These are phyloP conservation scores for Pholis gunnellus DNA, from an alignment of 2,113 vertebrate species.

Conservation along the genomic window DNA sequence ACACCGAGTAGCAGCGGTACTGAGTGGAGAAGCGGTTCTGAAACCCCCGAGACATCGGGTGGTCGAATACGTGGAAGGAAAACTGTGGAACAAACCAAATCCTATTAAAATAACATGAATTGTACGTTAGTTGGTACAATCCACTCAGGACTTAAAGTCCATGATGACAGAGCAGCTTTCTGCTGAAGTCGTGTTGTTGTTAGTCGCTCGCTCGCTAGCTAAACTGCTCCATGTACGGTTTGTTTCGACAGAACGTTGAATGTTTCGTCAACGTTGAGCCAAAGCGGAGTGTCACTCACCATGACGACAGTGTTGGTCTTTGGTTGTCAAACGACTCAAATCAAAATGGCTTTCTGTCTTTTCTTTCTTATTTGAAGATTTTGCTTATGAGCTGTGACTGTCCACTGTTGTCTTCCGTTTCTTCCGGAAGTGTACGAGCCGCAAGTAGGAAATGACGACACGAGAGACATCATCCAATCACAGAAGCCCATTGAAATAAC, in stretches of 20 bases:
- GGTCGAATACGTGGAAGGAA: slow-evolving; percentile 97
- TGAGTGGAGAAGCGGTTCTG: slow-evolving; percentile 98
- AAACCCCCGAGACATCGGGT: slow-evolving; percentile 93
- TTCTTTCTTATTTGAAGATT: background rate
- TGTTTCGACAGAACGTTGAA: background rate
- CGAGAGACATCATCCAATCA: background rate
- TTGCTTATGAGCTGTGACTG: background rate
- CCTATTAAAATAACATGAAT: background rate
- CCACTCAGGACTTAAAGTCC: background rate
- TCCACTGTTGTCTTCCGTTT: slow-evolving; percentile 65
- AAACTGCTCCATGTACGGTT: background rate
- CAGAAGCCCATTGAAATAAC: background rate
- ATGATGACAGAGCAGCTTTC: slow-evolving; percentile 75
- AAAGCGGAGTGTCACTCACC: slow-evolving; percentile 40
- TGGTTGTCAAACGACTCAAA: background rate
- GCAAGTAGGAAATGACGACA: slow-evolving; percentile 56
- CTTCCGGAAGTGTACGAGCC: slow-evolving; percentile 58
- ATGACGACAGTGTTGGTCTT: slow-evolving; percentile 35
- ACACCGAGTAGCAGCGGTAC: slow-evolving; percentile 98
- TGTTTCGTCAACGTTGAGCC: background rate
- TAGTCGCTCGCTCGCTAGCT: slow-evolving; percentile 42
- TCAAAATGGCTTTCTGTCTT: background rate
- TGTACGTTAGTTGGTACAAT: background rate
- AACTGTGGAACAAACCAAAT: slow-evolving; percentile 83
- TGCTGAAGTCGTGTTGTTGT: slow-evolving; percentile 36